phyloP scores from a whole-genome alignment of 1,140 invertebrate species.

The Ceratitis capitata region DNA sequence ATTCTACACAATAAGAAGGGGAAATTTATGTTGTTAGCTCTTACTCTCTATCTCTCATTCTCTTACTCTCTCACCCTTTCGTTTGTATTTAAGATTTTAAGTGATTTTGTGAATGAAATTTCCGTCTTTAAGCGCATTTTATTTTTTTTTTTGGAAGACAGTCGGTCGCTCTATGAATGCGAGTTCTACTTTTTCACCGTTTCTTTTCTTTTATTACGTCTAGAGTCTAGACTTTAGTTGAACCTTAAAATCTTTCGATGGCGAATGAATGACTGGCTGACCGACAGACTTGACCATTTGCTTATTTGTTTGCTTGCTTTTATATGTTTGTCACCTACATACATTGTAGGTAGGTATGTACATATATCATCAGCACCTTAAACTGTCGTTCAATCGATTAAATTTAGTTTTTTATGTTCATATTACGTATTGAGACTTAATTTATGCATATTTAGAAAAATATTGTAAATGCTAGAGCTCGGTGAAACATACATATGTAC shows the following conservation, averaged over 20 bases:
- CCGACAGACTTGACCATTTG: not conserved
- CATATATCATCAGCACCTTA: not conserved
- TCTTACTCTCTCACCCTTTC: not conserved
- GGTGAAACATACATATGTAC: too few species aligned
- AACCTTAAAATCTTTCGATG: too few species aligned
- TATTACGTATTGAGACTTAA: not conserved
- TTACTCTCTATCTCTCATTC: not conserved
- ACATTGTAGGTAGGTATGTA: too few species aligned
- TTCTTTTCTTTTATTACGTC: too few species aligned
- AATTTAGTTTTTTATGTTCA: not conserved
- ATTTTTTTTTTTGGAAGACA: too few species aligned
- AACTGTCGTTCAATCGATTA: not conserved
- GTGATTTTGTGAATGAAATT: conserved; percentile 38
- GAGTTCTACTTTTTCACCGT: too few species aligned
- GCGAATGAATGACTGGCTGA: too few species aligned
- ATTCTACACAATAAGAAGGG: not conserved
- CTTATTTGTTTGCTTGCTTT: not conserved
- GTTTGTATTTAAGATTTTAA: not conserved
- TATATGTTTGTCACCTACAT: not conserved
- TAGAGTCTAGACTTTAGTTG: too few species aligned
- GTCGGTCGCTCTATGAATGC: too few species aligned
- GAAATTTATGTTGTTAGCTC: not conserved
- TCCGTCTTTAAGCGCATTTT: not conserved
- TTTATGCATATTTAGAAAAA: not conserved
- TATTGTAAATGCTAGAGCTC: too few species aligned